phyloP scores from a whole-genome alignment of 2,113 vertebrate species.

The Trogon melanurus region DNA sequence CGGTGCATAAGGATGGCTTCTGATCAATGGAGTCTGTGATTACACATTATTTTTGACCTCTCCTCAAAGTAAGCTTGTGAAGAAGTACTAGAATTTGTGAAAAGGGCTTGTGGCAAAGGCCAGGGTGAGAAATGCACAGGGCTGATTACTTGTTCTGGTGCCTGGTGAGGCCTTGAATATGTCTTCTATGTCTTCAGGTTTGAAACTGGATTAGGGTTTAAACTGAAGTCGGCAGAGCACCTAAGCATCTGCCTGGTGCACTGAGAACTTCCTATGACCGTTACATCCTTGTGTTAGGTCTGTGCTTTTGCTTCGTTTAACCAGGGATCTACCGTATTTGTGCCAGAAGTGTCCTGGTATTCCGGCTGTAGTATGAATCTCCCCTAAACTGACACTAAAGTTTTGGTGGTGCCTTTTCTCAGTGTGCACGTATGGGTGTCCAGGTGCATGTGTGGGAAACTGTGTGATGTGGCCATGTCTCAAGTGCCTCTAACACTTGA shows the following conservation, averaged over 20 bases:
- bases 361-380: neutral
- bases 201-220: neutral
- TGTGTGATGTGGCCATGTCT: neutral
- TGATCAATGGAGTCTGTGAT: neutral
- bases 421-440: rapidly evolving
- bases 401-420: neutral
- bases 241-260: neutral
- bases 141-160: neutral
- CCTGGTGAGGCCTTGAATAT: neutral
- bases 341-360: neutral
- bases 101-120: neutral
- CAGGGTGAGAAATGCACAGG: neutral
- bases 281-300: neutral
- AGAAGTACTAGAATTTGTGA: neutral
- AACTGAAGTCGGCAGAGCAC: neutral
- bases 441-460: neutral
- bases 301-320: neutral
- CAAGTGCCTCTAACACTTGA: neutral
- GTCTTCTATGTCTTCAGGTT: neutral
- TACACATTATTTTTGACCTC: neutral
- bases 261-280: neutral
- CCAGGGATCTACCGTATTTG: neutral
- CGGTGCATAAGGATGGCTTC: neutral
- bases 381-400: neutral
- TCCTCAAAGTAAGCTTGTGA: neutral